Evolutionary conservation across 2,888 invertebrate species (phyloP), one percentile per base, ranked within the genome.

Genomic region (Temnothorax unifasciatus): DNA sequence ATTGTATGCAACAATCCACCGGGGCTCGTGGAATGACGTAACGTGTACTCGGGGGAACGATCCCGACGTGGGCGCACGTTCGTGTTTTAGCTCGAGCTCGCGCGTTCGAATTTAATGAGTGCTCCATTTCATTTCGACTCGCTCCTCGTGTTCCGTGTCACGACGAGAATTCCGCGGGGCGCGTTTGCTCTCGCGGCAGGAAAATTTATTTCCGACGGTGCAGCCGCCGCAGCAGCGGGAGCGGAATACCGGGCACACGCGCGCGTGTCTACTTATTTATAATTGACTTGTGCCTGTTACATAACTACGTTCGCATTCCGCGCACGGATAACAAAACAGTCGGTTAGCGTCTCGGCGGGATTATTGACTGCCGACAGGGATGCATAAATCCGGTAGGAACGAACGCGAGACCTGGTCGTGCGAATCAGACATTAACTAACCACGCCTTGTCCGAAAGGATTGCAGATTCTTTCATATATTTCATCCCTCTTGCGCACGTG

Each of bases 351-450:
- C 90, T 90, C 87, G 88, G 81, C 82, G 86, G 83, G 86, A 87
- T 82, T 92, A 92, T 93, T 89, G 93, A 92, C 92, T 90, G 90
- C 90, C 90, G 86, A 90, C 89, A 82, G 89, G 88, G 88, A 90
- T 89, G 91, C 91, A 92, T 92, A 92, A 93, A 93, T 92, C 89
- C 87, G 90, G 90, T 90, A 91, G 90, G 64, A 85, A 88, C 61
- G 82, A 87, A 75, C 79, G 68, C 82, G 83, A 85, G 84, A 82
- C 75, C 73, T 63, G 64, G 74, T 69, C 84, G 74, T 74, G 54
- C 71, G 82, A 54, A 86, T 83, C 82, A 86, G 86, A 88, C 84
- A 89, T 73, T 85, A 87, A 86, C 87, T 84, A 86, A 88, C 90
- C 88, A 87, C 91, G 84, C 90, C 91, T 90, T 87, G 64, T 83